These are phyloP conservation scores for Mactra quadrangularis DNA, from an alignment of 1,140 invertebrate genomes.

Conservation along the genomic window DNA sequence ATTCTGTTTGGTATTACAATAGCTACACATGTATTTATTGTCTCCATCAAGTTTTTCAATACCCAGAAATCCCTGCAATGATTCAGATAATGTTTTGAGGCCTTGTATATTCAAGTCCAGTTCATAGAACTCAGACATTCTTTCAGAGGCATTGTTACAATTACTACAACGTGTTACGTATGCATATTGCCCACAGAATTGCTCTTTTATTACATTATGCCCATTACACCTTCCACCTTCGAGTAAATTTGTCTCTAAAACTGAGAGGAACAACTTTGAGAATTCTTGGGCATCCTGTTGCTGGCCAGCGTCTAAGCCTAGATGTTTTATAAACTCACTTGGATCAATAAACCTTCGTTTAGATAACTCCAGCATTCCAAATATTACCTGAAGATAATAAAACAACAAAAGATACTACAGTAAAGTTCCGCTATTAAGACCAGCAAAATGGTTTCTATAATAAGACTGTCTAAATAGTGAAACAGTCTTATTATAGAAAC, in stretches of 20 bases:
- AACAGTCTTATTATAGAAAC: too few relatives aligned
- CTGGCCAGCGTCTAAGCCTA: conserved; percentile 87
- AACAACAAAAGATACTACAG: too few relatives aligned
- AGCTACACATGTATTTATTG: conserved; percentile 88
- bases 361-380: conserved; percentile 88
- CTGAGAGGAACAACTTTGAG: conserved; percentile 88
- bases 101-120: conserved; percentile 87
- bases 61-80: conserved; percentile 87
- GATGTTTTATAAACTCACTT: conserved; percentile 86
- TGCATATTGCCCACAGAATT: conserved; percentile 88
- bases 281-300: conserved; percentile 91
- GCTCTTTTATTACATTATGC: conserved; percentile 86
- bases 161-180: conserved; percentile 88
- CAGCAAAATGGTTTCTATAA: too few relatives aligned
- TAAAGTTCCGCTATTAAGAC: too few relatives aligned
- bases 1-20: conserved; percentile 87
- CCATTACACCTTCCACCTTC: conserved; percentile 74
- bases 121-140: conserved; percentile 88
- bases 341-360: conserved; percentile 87
- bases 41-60: conserved; percentile 88
- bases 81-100: conserved; percentile 86
- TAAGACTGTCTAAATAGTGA: too few relatives aligned
- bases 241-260: conserved; percentile 84
- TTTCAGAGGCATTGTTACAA: conserved; percentile 86
- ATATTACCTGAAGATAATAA: conserved; percentile 85